Evolutionary conservation across 37 sponge, comb jelly and placozoan genomes (phyloP).

Genomic region (Cliona cf. orientalis): DNA sequence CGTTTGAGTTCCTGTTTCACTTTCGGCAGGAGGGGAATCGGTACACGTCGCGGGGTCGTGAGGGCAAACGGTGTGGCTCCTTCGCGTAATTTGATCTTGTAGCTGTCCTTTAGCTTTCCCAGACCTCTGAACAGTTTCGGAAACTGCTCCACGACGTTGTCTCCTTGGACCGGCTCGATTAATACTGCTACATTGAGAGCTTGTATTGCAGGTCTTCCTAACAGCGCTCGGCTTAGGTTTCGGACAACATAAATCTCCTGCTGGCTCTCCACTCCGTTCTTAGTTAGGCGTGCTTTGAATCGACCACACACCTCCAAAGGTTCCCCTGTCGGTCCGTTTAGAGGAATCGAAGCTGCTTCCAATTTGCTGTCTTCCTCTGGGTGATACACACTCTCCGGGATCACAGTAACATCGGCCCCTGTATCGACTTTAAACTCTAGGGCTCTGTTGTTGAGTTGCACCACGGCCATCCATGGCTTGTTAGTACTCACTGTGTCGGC

Average conservation of each 20-base stretch:
- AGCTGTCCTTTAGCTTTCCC: conserved; percentile 14
- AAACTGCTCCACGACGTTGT: not conserved
- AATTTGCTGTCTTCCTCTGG: not conserved
- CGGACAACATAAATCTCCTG: conserved; percentile 10
- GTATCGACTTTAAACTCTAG: conserved; percentile 14
- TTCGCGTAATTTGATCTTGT: not conserved
- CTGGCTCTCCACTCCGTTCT: not conserved
- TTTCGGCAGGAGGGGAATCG: conserved; percentile 18
- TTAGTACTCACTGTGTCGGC: not conserved
- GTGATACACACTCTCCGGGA: conserved; percentile 13
- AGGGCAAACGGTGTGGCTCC: conserved; percentile 30
- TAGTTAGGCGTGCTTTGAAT: not conserved
- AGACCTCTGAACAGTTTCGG: conserved; percentile 35
- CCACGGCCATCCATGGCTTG: not conserved
- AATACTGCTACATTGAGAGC: conserved; percentile 6
- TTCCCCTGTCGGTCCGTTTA: conserved; percentile 6
- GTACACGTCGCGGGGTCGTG: conserved; percentile 36
- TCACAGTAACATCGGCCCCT: conserved; percentile 23
- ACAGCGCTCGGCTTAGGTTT: not conserved
- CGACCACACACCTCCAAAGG: conserved; percentile 7
- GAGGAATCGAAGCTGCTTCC: not conserved
- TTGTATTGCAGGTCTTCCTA: conserved; percentile 40
- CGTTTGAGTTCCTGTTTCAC: conserved; percentile 30
- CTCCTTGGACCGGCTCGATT: not conserved
- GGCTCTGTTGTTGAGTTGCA: not conserved